Evolutionary conservation across 2,113 vertebrate genomes (phyloP).

Genomic region (Alouatta palliata): DNA sequence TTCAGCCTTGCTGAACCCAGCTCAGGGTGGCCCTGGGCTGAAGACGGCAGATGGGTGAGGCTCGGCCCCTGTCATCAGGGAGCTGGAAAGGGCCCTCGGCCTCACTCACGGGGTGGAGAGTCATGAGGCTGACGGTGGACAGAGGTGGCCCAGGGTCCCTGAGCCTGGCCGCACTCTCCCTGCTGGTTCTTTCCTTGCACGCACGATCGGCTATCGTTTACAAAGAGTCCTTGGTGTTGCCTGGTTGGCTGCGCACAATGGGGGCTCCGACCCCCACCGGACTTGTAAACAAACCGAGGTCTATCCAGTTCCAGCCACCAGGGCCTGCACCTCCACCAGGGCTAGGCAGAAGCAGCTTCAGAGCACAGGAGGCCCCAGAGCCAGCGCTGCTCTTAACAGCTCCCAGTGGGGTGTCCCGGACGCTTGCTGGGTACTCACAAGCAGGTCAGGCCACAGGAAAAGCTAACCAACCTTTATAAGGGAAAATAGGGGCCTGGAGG

Average conservation of each 20-base stretch:
- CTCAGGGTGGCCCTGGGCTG: not conserved
- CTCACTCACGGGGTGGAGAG: not conserved
- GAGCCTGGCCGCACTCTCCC: not conserved
- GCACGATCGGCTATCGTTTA: accelerated
- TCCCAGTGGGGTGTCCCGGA: accelerated
- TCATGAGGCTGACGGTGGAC: accelerated
- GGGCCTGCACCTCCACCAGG: not conserved
- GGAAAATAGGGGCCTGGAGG: conserved; percentile 71
- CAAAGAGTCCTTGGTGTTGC: not conserved
- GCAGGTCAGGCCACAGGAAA: not conserved
- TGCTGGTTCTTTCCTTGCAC: accelerated
- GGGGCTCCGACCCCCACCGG: not conserved
- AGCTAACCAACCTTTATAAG: conserved; percentile 70
- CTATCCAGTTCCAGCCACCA: not conserved
- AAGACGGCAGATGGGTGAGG: not conserved
- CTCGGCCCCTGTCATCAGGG: accelerated
- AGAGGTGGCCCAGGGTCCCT: not conserved
- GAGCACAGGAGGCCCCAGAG: accelerated
- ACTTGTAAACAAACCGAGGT: accelerated
- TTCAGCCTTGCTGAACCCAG: not conserved
- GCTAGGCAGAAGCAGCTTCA: not conserved
- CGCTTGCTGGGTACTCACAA: accelerated
- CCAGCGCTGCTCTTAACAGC: accelerated
- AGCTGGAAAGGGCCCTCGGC: not conserved
- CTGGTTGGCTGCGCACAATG: accelerated